Conservation (phyloP, 2,113 vertebrate species). For the Pristiophorus japonicus region DNA sequence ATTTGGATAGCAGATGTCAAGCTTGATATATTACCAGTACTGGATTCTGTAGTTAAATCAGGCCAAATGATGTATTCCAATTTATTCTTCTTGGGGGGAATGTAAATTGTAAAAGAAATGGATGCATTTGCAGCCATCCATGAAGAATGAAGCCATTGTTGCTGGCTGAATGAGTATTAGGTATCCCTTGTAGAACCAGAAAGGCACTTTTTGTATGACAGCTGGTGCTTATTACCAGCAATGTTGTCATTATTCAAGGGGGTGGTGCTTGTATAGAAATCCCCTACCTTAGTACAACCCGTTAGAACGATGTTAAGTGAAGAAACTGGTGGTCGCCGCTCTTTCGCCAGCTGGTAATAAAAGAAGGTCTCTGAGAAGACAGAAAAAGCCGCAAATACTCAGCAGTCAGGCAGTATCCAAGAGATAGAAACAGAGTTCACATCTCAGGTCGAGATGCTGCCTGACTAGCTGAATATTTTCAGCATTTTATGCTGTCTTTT, state of each 20-base stretch:
- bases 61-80: neutral
- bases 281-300: too few species aligned
- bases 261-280: too few species aligned
- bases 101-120: neutral
- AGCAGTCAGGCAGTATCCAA: too few species aligned
- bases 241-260: neutral
- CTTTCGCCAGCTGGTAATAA: too few species aligned
- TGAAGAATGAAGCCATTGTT: constrained; percentile 23
- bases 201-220: constrained; percentile 21
- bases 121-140: neutral
- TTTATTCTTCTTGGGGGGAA: neutral
- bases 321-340: too few species aligned
- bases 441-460: too few species aligned
- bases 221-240: constrained; percentile 10
- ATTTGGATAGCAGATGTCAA: neutral
- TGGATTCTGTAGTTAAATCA: neutral
- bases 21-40: neutral
- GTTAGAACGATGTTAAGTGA: too few species aligned
- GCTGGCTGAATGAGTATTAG: neutral
- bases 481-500: too few species aligned
- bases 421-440: too few species aligned
- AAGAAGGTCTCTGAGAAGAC: too few species aligned
- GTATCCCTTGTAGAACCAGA: constrained; percentile 13
- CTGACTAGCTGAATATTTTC: too few species aligned
- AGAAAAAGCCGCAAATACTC: too few species aligned